phyloP scores from a whole-genome alignment of 2,797 vertebrate genomes.

The Setipinna tenuifilis region DNA sequence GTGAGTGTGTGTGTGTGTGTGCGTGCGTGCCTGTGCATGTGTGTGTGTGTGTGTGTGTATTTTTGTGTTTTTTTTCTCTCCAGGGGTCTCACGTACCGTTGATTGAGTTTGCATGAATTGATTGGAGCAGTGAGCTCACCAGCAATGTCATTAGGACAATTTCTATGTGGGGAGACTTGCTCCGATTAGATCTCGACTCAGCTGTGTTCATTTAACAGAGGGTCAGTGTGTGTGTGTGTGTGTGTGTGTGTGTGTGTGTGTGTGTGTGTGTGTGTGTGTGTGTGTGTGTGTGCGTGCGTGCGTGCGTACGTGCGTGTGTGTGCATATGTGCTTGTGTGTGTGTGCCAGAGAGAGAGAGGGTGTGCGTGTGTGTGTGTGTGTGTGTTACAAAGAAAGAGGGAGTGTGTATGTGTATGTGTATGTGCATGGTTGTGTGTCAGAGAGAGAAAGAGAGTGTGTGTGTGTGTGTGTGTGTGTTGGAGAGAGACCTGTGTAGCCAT shows the following conservation, averaged over 20 bases:
- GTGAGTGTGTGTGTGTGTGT: background rate
- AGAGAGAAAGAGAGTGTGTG: background rate
- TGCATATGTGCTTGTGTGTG: background rate
- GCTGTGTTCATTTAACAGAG: background rate
- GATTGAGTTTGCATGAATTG: constrained; percentile 11
- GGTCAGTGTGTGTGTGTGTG: background rate
- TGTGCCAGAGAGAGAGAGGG: background rate
- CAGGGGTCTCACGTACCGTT: background rate
- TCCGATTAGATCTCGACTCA: constrained; percentile 6
- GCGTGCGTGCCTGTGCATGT: too few relatives aligned
- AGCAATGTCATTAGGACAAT: constrained; percentile 13
- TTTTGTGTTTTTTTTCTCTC: too few relatives aligned
- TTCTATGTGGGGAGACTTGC: constrained; percentile 27
- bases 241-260: background rate
- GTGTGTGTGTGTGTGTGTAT: too few relatives aligned
- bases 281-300: too few relatives aligned
- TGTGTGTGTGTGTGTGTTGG: background rate
- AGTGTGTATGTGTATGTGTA: background rate
- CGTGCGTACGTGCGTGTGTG: background rate
- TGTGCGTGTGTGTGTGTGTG: background rate
- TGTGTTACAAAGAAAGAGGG: background rate
- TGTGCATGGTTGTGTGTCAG: background rate
- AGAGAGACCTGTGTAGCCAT: background rate
- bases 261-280: too few relatives aligned
- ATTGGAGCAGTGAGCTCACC: constrained; percentile 13